Conservation (phyloP, 2,888 invertebrate species). For the Melanophora roralis region DNA sequence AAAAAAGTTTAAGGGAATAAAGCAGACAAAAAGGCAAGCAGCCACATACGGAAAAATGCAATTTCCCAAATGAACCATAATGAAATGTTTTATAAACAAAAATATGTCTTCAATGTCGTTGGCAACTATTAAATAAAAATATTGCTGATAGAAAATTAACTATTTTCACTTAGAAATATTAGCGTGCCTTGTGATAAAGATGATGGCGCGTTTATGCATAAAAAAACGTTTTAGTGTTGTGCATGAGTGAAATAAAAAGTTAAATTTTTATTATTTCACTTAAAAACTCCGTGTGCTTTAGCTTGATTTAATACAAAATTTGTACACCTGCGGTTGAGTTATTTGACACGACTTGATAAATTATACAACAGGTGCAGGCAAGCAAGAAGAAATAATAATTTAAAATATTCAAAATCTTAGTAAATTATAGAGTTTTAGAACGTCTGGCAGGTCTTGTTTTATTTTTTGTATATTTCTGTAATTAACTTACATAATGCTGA, state of each 20-base stretch:
- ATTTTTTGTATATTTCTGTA: too few species aligned
- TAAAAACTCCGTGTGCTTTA: background rate
- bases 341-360: constrained; percentile 46
- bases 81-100: constrained; percentile 53
- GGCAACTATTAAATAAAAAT: constrained; percentile 31
- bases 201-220: constrained; percentile 17
- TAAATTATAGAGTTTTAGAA: too few species aligned
- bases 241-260: background rate
- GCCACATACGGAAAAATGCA: constrained; percentile 45
- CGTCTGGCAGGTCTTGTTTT: too few species aligned
- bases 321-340: constrained; percentile 44
- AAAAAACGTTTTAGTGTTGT: background rate
- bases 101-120: constrained; percentile 47
- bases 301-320: constrained; percentile 8
- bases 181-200: constrained; percentile 1
- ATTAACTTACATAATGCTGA: background rate
- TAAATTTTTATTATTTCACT: background rate
- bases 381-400: too few species aligned
- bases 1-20: background rate
- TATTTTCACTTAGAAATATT: background rate
- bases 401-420: too few species aligned
- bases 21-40: background rate
- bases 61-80: constrained; percentile 60
- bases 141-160: background rate
- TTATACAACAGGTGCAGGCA: constrained; percentile 1